phyloP scores from a whole-genome alignment of 1,140 invertebrate species.

The Druon quercuslanigerum region DNA sequence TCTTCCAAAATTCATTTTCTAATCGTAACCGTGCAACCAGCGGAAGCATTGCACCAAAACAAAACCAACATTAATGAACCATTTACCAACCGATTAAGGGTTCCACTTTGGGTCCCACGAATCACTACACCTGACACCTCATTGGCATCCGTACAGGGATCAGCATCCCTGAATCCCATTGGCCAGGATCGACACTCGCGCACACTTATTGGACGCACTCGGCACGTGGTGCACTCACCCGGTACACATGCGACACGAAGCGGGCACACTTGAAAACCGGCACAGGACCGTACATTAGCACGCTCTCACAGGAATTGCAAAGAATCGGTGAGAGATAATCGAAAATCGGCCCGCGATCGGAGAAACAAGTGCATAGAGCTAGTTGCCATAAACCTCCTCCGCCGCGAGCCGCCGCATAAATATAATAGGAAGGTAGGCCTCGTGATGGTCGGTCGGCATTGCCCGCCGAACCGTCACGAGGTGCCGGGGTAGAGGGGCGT shows the following conservation, averaged over 20 bases:
- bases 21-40: too few relatives aligned
- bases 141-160: conserved; percentile 37
- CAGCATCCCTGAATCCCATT: conserved; percentile 45
- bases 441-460: conserved; percentile 74
- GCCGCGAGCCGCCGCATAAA: conserved; percentile 73
- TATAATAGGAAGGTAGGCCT: conserved; percentile 73
- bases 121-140: conserved; percentile 40
- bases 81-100: conserved; percentile 15
- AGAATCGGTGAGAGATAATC: conserved; percentile 33
- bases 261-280: not conserved
- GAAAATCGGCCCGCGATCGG: conserved; percentile 37
- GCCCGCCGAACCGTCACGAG: conserved; percentile 71
- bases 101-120: not conserved
- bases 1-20: too few relatives aligned
- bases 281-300: not conserved
- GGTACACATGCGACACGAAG: conserved; percentile 16
- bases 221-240: conserved; percentile 28
- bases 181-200: conserved; percentile 40
- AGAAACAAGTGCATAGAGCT: conserved; percentile 46
- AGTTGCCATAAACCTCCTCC: conserved; percentile 67
- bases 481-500: conserved; percentile 58
- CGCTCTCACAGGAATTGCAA: not conserved
- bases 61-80: too few relatives aligned
- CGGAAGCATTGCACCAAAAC: too few relatives aligned
- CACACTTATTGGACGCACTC: conserved; percentile 51